Conservation (phyloP, 2,797 vertebrate species). For the Alcedo quadribrachys region DNA sequence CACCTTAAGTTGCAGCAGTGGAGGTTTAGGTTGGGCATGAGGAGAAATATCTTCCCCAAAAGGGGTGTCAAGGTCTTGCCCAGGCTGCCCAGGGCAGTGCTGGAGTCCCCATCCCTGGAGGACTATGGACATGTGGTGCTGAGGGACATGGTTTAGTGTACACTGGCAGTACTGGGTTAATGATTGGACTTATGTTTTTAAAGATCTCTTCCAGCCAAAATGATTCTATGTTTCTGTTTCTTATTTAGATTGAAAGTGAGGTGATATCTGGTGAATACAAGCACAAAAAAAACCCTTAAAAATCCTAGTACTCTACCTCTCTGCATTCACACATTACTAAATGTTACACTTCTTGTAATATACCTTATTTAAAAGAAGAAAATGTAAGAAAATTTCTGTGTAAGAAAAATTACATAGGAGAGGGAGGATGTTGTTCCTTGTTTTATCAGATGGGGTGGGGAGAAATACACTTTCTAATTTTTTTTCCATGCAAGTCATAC, state of each 20-base stretch:
- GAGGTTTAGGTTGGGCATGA: background rate
- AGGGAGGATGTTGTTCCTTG: background rate
- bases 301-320: background rate
- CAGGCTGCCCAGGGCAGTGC: background rate
- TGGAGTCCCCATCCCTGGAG: background rate
- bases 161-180: too few relatives aligned
- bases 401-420: background rate
- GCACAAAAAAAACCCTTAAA: background rate
- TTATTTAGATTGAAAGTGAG: background rate
- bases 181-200: too few relatives aligned
- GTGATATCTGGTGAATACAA: background rate
- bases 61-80: background rate
- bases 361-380: too few relatives aligned
- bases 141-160: too few relatives aligned
- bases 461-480: background rate
- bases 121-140: too few relatives aligned
- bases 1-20: too few relatives aligned
- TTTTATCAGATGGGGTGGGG: background rate
- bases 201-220: too few relatives aligned
- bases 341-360: background rate
- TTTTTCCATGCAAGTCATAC: background rate
- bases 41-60: background rate
- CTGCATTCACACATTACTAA: background rate
- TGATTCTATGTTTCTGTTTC: too few relatives aligned
- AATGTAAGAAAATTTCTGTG: too few relatives aligned